These are phyloP conservation scores for Perca flavescens DNA, from an alignment of 2,113 vertebrate genomes.

Conservation along the genomic window DNA sequence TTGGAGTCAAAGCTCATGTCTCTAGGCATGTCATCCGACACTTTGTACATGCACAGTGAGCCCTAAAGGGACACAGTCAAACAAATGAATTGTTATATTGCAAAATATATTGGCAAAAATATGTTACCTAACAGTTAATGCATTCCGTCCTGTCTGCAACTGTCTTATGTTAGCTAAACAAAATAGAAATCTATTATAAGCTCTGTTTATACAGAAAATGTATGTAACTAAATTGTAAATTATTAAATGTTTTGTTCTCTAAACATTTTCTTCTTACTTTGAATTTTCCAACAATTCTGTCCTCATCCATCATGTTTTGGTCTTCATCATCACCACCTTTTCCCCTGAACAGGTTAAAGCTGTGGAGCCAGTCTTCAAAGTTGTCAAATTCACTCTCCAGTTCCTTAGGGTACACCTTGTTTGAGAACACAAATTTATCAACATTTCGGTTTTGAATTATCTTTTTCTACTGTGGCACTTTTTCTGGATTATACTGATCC, in stretches of 20 bases:
- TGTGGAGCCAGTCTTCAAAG: constrained; percentile 98
- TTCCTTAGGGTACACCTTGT: constrained; percentile 93
- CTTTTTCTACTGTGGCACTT: background rate
- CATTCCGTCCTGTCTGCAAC: background rate
- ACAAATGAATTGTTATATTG: background rate
- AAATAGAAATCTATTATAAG: background rate
- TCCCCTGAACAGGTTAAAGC: constrained; percentile 93
- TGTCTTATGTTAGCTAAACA: background rate
- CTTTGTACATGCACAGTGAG: constrained; percentile 96
- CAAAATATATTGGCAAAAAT: background rate
- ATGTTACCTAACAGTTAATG: background rate
- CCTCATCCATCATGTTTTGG: constrained; percentile 87
- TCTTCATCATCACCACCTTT: constrained; percentile 95
- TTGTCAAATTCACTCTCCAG: constrained; percentile 91
- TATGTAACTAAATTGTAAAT: background rate
- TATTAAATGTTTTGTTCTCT: background rate
- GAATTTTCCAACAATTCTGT: constrained; percentile 94
- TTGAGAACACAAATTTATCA: background rate
- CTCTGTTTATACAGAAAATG: background rate
- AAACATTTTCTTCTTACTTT: constrained; percentile 84
- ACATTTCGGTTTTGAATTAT: background rate
- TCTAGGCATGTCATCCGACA: constrained; percentile 90
- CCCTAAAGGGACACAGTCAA: constrained; percentile 81
- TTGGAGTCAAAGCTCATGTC: constrained; percentile 90
- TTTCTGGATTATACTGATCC: background rate